Percentiles rank a stretch among this genome's conserved stretches.
Conservation (phyloP, 2,113 vertebrate species). For the Thamnophis sirtalis region DNA sequence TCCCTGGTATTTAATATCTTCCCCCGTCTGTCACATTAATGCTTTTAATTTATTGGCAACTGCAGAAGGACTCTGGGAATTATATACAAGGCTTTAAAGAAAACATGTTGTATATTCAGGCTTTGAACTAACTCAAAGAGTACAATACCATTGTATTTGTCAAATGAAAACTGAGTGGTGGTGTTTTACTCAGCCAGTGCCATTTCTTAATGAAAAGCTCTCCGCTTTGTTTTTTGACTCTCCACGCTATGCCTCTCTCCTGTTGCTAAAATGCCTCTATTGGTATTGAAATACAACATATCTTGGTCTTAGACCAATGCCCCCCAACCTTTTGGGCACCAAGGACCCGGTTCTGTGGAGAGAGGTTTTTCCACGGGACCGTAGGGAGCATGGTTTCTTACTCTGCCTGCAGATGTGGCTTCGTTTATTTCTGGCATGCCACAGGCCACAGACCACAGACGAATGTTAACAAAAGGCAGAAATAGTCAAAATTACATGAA, state of each 20-base stretch:
- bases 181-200: background rate
- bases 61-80: background rate
- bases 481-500: background rate
- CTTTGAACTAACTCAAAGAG: background rate
- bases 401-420: no score
- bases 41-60: background rate
- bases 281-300: background rate
- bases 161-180: background rate
- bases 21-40: background rate
- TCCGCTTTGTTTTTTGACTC: background rate
- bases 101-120: background rate
- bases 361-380: no score
- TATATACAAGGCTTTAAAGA: background rate
- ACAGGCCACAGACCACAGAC: no score
- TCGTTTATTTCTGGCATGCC: no score
- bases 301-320: no score
- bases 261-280: background rate
- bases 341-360: no score
- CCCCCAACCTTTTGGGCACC: no score
- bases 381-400: no score
- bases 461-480: background rate
- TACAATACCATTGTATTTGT: background rate
- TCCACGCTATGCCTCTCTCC: background rate
- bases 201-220: background rate
- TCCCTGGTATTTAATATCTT: background rate